Conservation (phyloP, 1,140 invertebrate genomes). For the Hypothenemus hampei region DNA sequence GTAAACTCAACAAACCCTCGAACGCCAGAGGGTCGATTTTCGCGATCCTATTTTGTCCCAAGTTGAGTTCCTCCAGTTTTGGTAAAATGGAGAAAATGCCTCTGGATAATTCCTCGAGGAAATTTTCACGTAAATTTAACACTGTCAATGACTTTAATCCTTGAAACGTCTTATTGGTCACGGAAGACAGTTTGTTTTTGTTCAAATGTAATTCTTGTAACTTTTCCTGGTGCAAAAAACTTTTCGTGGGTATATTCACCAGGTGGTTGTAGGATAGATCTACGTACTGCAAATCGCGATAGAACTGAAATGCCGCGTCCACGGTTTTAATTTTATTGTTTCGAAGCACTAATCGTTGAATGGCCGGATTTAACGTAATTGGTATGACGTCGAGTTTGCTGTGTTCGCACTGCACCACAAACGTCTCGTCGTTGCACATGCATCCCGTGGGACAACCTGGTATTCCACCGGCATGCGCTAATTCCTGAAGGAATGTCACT, state of each 20-base stretch:
- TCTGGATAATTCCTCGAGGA: constrained; percentile 69
- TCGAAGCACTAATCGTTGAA: constrained; percentile 74
- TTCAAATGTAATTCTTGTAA: constrained; percentile 76
- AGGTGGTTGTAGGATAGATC: constrained; percentile 81
- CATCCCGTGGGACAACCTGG: constrained; percentile 69
- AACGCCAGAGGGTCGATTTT: constrained; percentile 75
- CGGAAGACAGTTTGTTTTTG: constrained; percentile 76
- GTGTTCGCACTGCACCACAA: constrained; percentile 79
- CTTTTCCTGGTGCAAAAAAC: constrained; percentile 73
- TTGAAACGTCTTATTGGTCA: constrained; percentile 73
- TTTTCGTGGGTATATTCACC: constrained; percentile 68
- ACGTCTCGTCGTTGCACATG: constrained; percentile 80
- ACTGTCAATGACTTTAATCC: constrained; percentile 73
- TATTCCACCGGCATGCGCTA: constrained; percentile 40
- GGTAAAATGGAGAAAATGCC: constrained; percentile 69
- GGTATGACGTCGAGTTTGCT: constrained; percentile 83
- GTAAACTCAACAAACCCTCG: constrained; percentile 65
- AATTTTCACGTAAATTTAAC: constrained; percentile 76
- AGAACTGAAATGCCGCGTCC: constrained; percentile 81
- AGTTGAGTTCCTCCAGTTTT: constrained; percentile 77
- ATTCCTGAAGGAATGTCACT: constrained; percentile 39
- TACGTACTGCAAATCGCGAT: constrained; percentile 73
- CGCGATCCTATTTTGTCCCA: constrained; percentile 81
- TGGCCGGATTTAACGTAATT: constrained; percentile 84
- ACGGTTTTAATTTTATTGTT: constrained; percentile 84